A percentile compares a stretch with the other conserved stretches of the same genome.
Conservation (phyloP, 2,797 vertebrate genomes). For the Knipowitschia caucasica region DNA sequence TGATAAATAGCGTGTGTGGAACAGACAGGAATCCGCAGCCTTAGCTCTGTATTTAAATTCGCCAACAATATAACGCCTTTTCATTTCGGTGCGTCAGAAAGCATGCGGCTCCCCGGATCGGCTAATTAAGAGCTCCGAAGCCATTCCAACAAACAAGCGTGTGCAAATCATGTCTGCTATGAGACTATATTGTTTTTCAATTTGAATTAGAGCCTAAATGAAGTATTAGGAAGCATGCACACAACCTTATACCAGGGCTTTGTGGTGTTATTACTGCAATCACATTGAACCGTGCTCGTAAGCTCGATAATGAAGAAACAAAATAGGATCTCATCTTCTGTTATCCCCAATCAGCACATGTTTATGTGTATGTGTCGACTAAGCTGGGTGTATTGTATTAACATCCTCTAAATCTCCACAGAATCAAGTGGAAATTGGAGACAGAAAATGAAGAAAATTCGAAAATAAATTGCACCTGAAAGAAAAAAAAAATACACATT, state of each 20-base stretch:
- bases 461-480: no score
- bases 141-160: slow-evolving; percentile 55
- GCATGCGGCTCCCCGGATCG: slow-evolving; percentile 35
- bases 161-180: slow-evolving; percentile 61
- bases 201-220: slow-evolving; percentile 73
- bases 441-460: no score
- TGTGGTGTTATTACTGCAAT: slow-evolving; percentile 60
- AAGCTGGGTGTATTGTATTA: no score
- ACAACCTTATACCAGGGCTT: slow-evolving; percentile 51
- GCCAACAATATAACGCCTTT: slow-evolving; percentile 22
- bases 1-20: slow-evolving; percentile 23
- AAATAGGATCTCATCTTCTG: slow-evolving; percentile 39
- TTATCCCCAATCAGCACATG: no score
- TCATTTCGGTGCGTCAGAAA: slow-evolving; percentile 20
- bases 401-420: no score
- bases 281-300: slow-evolving; percentile 59
- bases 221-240: slow-evolving; percentile 62
- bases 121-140: slow-evolving; percentile 59
- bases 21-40: slow-evolving; percentile 8
- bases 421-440: no score
- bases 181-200: slow-evolving; percentile 67
- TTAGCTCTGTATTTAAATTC: slow-evolving; percentile 32
- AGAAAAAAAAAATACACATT: no score
- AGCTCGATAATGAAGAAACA: slow-evolving; percentile 44
- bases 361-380: no score